These are phyloP conservation scores for Taurulus bubalis DNA, from an alignment of 2,113 vertebrate species.

Conservation along the genomic window DNA sequence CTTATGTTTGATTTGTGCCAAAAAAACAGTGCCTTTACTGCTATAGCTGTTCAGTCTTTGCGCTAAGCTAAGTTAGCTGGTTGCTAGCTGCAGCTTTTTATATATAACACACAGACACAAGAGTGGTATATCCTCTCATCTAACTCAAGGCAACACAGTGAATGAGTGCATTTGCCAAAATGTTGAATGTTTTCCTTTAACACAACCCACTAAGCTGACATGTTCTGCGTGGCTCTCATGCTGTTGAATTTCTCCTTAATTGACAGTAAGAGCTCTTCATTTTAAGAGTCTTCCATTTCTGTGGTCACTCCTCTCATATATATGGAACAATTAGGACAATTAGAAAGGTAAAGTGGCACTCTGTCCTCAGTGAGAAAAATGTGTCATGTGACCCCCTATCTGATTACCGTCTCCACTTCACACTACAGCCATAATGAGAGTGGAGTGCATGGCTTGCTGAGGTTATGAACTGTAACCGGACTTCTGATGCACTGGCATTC, in stretches of 20 bases:
- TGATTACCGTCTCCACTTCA: slow-evolving; percentile 52
- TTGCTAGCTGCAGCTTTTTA: not conserved
- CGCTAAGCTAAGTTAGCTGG: not conserved
- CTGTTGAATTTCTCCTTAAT: slow-evolving; percentile 62
- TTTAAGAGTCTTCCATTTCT: slow-evolving; percentile 58
- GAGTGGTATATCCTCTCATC: not conserved
- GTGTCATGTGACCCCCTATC: slow-evolving; percentile 48
- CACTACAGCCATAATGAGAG: slow-evolving; percentile 31
- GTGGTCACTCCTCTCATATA: slow-evolving; percentile 66
- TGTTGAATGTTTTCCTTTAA: not conserved
- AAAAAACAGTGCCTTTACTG: not conserved
- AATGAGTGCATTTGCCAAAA: not conserved
- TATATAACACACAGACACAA: not conserved
- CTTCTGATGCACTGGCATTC: slow-evolving; percentile 35
- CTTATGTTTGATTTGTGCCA: not conserved
- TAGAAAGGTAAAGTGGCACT: slow-evolving; percentile 66
- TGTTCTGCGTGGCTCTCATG: slow-evolving; percentile 11
- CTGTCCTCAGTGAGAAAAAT: slow-evolving; percentile 33
- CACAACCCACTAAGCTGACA: not conserved
- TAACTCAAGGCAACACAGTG: not conserved
- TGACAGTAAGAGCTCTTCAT: slow-evolving; percentile 72
- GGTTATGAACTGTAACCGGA: slow-evolving; percentile 48
- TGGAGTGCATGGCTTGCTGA: slow-evolving; percentile 13
- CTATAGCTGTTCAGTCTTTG: not conserved
- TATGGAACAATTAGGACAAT: slow-evolving; percentile 72